These are phyloP conservation scores for Lamprotornis superbus DNA, from an alignment of 2,113 vertebrate genomes.

Conservation along the genomic window DNA sequence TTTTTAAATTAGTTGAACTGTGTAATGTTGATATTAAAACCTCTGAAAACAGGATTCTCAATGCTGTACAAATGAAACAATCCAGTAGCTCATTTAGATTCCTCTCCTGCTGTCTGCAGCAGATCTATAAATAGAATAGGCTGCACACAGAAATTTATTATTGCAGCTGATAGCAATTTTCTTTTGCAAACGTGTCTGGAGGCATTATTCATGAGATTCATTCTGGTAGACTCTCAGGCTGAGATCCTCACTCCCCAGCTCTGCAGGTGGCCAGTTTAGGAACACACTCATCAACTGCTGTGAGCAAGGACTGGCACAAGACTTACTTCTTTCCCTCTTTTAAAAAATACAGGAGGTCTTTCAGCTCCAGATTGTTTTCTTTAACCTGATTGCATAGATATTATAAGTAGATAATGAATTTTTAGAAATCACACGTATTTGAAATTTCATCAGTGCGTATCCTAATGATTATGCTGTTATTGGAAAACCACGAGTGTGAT, in stretches of 20 bases:
- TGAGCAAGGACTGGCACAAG: conserved; percentile 12
- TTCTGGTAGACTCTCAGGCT: conserved; percentile 53
- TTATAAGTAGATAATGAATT: conserved; percentile 5
- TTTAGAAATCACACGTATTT: conserved; percentile 4
- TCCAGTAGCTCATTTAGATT: conserved; percentile 42
- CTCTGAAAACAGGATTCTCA: background rate
- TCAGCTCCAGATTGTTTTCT: conserved; percentile 31
- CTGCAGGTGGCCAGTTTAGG: conserved; percentile 57
- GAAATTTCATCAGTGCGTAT: conserved; percentile 3
- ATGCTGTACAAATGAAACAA: background rate
- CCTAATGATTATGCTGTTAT: background rate
- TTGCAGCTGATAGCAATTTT: conserved; percentile 62
- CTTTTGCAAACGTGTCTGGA: conserved; percentile 60
- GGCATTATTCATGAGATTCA: conserved; percentile 64
- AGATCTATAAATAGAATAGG: conserved; percentile 63
- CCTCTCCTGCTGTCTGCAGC: background rate
- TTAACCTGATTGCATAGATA: background rate
- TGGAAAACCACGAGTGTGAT: background rate
- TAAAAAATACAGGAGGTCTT: conserved; percentile 24
- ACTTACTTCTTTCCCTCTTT: conserved; percentile 34
- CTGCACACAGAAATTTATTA: conserved; percentile 61
- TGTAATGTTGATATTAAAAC: background rate
- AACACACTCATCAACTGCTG: conserved; percentile 55
- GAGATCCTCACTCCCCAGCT: conserved; percentile 43
- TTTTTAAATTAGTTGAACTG: conserved; percentile 5